Evolutionary conservation across 1,140 invertebrate species (phyloP).

Genomic region (Coelopa frigida): DNA sequence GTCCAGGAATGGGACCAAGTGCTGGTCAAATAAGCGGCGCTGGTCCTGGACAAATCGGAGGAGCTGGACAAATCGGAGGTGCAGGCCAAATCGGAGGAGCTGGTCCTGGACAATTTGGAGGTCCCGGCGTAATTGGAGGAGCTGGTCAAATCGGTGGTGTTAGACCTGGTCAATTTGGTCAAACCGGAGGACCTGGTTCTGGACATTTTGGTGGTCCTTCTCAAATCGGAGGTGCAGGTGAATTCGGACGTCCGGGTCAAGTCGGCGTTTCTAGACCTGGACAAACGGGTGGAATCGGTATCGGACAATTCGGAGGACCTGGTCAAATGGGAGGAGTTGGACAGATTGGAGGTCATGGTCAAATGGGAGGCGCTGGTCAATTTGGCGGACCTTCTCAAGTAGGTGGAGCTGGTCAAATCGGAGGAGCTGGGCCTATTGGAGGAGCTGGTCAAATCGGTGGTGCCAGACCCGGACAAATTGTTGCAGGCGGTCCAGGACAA

Average conservation of each 20-base stretch:
- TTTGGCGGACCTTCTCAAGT: no score
- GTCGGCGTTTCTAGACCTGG: neutral
- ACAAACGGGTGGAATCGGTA: conserved; percentile 12
- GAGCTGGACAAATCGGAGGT: neutral
- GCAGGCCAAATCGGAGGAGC: neutral
- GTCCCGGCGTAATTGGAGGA: no score
- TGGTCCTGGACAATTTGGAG: neutral
- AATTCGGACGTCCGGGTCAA: conserved; percentile 1
- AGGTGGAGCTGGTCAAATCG: no score
- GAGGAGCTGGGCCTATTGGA: no score
- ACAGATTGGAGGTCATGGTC: neutral
- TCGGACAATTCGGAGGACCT: neutral
- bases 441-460: neutral
- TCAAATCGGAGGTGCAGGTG: conserved; percentile 5
- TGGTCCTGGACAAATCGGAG: conserved; percentile 7
- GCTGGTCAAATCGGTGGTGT: no score
- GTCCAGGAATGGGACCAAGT: neutral
- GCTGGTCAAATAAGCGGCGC: neutral
- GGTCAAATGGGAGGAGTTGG: conserved; percentile 1
- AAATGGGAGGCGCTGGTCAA: neutral
- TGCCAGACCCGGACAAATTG: no score
- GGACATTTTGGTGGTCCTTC: neutral
- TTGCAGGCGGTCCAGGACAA: conserved; percentile 7
- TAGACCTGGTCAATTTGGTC: neutral
- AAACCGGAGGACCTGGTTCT: no score